A percentile compares a stretch with the other conserved stretches of the same genome.
Conservation (phyloP, 1,140 invertebrate genomes). For the Procambarus virginalis region DNA sequence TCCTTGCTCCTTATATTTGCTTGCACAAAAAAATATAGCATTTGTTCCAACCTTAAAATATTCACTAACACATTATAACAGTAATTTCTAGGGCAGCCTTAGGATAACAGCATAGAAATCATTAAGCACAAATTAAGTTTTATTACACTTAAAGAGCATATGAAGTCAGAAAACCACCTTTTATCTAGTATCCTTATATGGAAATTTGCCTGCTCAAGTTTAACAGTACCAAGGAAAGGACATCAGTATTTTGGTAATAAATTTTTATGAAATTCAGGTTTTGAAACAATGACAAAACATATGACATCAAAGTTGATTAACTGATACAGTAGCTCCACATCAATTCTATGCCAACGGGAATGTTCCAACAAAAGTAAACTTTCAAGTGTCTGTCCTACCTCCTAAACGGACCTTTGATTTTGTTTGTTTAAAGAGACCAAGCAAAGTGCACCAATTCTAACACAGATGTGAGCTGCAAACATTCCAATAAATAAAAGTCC, state of each 20-base stretch:
- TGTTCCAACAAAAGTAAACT: constrained; percentile 59
- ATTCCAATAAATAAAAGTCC: constrained; percentile 64
- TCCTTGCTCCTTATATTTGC: neutral
- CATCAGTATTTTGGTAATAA: constrained; percentile 44
- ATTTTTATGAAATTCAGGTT: constrained; percentile 38
- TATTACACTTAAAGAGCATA: constrained; percentile 69
- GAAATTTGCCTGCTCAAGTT: constrained; percentile 48
- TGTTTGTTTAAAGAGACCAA: constrained; percentile 42
- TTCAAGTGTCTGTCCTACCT: constrained; percentile 36
- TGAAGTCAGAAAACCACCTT: constrained; percentile 44
- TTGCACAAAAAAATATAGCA: constrained; percentile 10
- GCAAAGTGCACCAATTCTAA: constrained; percentile 68
- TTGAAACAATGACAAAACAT: constrained; percentile 45
- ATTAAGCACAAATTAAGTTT: constrained; percentile 67
- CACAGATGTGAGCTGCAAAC: constrained; percentile 68
- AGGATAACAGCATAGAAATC: constrained; percentile 55
- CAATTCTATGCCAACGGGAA: constrained; percentile 64
- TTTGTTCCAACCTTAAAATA: neutral
- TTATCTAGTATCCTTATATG: constrained; percentile 30
- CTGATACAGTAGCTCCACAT: constrained; percentile 55
- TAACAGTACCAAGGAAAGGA: constrained; percentile 32
- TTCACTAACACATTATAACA: neutral
- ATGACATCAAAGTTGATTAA: constrained; percentile 46
- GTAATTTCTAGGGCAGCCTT: constrained; percentile 1
- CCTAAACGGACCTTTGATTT: constrained; percentile 29